A percentile compares a stretch with the other conserved stretches of the same genome.
phyloP scores from a whole-genome alignment of 2,113 vertebrate species.

The Protobothrops flavoviridis region DNA sequence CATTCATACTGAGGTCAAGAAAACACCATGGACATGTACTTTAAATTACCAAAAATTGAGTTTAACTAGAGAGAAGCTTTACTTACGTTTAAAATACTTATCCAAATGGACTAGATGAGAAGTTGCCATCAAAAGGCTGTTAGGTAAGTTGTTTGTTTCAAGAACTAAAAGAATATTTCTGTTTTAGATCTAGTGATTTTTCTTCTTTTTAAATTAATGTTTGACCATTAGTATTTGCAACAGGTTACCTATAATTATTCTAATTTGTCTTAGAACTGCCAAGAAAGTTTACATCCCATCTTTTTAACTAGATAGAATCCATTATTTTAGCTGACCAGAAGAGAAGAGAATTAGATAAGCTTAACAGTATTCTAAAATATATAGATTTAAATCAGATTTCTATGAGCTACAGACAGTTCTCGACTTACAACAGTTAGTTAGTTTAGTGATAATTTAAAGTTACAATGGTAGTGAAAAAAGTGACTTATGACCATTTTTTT shows the following conservation, averaged over 20 bases:
- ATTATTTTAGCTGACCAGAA: background rate
- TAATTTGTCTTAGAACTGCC: background rate
- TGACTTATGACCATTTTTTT: background rate
- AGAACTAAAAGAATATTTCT: background rate
- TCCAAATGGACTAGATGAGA: background rate
- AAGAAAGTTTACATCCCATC: background rate
- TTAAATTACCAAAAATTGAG: background rate
- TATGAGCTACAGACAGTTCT: background rate
- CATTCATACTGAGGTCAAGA: background rate
- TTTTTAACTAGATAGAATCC: background rate
- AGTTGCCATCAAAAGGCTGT: background rate
- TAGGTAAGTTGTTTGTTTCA: background rate
- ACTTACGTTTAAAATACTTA: background rate
- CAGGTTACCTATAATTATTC: background rate
- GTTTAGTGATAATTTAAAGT: background rate
- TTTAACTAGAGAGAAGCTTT: background rate
- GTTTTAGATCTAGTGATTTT: background rate
- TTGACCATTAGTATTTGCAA: background rate
- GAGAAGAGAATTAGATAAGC: background rate
- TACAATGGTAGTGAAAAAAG: background rate
- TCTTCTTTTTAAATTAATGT: background rate
- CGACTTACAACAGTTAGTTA: background rate
- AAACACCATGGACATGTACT: background rate
- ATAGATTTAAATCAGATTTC: background rate
- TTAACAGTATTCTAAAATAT: background rate